Conservation (phyloP, 2,113 vertebrate species). For the Microtus oregoni region DNA sequence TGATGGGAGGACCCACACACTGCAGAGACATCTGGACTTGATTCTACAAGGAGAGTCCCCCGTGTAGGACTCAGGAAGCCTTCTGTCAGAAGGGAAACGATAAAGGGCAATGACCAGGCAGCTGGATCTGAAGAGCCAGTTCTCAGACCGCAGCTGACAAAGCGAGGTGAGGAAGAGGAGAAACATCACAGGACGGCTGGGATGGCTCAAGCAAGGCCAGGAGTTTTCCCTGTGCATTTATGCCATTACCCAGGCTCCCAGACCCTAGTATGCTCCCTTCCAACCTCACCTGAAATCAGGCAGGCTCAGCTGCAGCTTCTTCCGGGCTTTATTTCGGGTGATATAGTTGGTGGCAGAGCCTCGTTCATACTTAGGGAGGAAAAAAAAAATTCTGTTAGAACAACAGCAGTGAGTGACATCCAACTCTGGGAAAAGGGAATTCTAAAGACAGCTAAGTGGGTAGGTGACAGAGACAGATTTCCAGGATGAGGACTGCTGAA, state of each 20-base stretch:
- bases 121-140: not conserved
- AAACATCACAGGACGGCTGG: not conserved
- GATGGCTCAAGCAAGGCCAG: not conserved
- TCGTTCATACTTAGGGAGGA: conserved; percentile 90
- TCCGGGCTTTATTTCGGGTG: conserved; percentile 96
- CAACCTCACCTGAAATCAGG: conserved; percentile 94
- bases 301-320: conserved; percentile 95
- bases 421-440: not conserved
- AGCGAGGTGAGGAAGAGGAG: not conserved
- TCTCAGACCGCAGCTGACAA: not conserved
- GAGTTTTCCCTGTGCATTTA: not conserved
- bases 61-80: not conserved
- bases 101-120: not conserved
- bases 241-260: not conserved
- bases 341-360: conserved; percentile 97
- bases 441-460: not conserved
- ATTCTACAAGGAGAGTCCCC: not conserved
- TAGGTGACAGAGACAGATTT: not conserved
- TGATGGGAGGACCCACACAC: not conserved
- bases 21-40: not conserved
- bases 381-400: conserved; percentile 39
- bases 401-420: not conserved
- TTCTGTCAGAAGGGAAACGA: not conserved
- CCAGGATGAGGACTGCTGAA: not conserved
- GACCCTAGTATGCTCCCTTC: not conserved